Base-by-base conservation (phyloP, 2,113 vertebrate genomes). In the Dendrocopos noguchii region DNA sequence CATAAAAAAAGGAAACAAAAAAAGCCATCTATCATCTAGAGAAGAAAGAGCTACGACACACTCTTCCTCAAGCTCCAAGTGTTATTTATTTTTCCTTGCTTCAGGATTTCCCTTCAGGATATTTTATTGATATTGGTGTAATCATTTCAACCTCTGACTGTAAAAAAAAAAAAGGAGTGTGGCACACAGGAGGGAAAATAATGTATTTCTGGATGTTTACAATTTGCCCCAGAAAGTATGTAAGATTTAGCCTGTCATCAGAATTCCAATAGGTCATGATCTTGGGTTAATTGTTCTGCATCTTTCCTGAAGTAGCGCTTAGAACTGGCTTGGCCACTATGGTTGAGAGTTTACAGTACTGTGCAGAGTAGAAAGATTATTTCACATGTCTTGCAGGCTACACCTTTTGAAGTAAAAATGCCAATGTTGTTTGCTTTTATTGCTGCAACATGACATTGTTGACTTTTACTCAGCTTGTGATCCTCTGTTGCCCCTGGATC, bases 381-480 rank as follows among this genome's bases (percentile, higher is more conserved):
- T 83, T 88, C 13, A 61, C 29, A 15, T 22, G 24, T 82, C 56
- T 88, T 83, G 33, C 39, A 86, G 61, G 61, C 47, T 93, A n/a
- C 65, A 75, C 56, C 25, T 91, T 83, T 75, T 77, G 78, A 64
- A 86, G 50, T 63, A 91, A 92, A 93, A 83, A 83, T 47, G 42
- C 33, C 53, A 64, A 31, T 33, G 13, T 29, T 87, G 42, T 90
- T 95, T 93, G 57, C 39, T 95, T 90, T 95, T 74, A 44, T 75
- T 94, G 53, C 61, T 80, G 65, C 60, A 90, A 60, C 65, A 74
- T 91, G 93, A 80, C 76, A 65, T 5, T 71, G 29, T 88, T 95
- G 92, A 90, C 85, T 96, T 44, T 86, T 85, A 78, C 4, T 94
- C 76, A 90, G 76, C 70, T 64, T 78, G 42, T 74, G 87, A 94